Percentiles rank a stretch among this genome's conserved stretches.
phyloP scores from a whole-genome alignment of 2,888 invertebrate species.

The Cynaeus angustus region DNA sequence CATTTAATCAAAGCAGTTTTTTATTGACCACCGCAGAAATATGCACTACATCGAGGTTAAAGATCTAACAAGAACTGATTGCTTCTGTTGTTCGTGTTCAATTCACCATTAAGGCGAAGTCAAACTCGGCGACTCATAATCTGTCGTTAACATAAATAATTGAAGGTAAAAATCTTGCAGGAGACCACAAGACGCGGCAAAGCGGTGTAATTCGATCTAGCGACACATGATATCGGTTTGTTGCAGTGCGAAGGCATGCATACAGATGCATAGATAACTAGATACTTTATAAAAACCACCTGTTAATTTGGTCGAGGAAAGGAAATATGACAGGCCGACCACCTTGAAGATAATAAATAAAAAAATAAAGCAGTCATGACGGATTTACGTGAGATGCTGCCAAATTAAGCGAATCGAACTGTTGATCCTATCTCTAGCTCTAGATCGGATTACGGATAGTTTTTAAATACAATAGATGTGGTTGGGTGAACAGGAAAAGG shows the following conservation, averaged over 20 bases:
- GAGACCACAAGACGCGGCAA: slow-evolving; percentile 48
- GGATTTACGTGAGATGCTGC: slow-evolving; percentile 57
- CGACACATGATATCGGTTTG: slow-evolving; percentile 49
- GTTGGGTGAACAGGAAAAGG: slow-evolving; percentile 23
- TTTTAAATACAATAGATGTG: slow-evolving; percentile 35
- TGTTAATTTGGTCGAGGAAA: slow-evolving; percentile 61
- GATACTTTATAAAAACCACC: slow-evolving; percentile 63
- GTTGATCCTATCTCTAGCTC: slow-evolving; percentile 57
- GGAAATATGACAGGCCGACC: slow-evolving; percentile 63
- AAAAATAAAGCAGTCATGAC: slow-evolving; percentile 56
- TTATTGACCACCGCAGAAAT: too few relatives aligned
- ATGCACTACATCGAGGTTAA: too few relatives aligned
- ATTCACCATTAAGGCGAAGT: too few relatives aligned
- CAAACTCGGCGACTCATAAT: too few relatives aligned
- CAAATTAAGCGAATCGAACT: slow-evolving; percentile 59
- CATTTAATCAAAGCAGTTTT: not conserved
- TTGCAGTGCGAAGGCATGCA: slow-evolving; percentile 50
- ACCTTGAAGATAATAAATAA: slow-evolving; percentile 61
- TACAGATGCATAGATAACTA: slow-evolving; percentile 56
- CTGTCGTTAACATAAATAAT: slow-evolving; percentile 11
- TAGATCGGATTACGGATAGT: slow-evolving; percentile 51
- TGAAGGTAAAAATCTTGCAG: slow-evolving; percentile 24
- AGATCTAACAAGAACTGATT: too few relatives aligned
- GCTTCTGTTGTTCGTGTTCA: too few relatives aligned
- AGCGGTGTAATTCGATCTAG: slow-evolving; percentile 47